Percentiles rank a stretch among this genome's conserved stretches.
Evolutionary conservation across 1,140 invertebrate genomes (phyloP).

Genomic region (Cherax quadricarinatus): DNA sequence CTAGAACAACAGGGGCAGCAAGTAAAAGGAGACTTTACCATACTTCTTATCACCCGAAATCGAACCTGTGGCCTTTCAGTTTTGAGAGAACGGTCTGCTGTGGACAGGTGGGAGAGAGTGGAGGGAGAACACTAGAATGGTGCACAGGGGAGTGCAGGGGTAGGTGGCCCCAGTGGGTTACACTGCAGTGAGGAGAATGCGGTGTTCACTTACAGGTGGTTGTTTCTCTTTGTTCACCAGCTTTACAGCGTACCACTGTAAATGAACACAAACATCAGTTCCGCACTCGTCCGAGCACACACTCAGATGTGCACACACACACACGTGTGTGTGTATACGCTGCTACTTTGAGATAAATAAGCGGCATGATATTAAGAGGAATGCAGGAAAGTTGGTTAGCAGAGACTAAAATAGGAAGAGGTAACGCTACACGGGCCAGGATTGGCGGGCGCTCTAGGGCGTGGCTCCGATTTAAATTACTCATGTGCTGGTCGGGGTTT

Average conservation of each 20-base stretch:
- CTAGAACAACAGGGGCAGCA: too few relatives aligned
- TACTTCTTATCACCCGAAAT: too few relatives aligned
- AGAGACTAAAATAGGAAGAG: neutral
- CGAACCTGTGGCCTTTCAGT: too few relatives aligned
- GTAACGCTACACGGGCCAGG: neutral
- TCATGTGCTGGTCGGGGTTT: neutral
- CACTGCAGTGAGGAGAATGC: constrained; percentile 28
- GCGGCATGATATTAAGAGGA: neutral
- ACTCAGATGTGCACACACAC: too few relatives aligned
- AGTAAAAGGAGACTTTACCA: too few relatives aligned
- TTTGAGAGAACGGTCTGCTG: too few relatives aligned
- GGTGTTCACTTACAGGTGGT: constrained; percentile 11
- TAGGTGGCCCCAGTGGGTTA: neutral
- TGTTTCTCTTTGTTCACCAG: neutral
- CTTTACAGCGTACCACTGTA: neutral
- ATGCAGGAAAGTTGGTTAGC: neutral
- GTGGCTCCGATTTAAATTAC: constrained; percentile 26
- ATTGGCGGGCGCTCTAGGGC: neutral
- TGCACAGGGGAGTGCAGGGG: neutral
- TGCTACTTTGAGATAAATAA: too few relatives aligned
- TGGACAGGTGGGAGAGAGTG: too few relatives aligned
- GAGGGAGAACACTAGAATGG: neutral
- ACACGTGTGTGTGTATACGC: too few relatives aligned
- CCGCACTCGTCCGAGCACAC: neutral
- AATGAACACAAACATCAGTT: neutral